These are phyloP conservation scores for Diplodus puntazzo DNA, from an alignment of 2,797 vertebrate species.

Conservation along the genomic window DNA sequence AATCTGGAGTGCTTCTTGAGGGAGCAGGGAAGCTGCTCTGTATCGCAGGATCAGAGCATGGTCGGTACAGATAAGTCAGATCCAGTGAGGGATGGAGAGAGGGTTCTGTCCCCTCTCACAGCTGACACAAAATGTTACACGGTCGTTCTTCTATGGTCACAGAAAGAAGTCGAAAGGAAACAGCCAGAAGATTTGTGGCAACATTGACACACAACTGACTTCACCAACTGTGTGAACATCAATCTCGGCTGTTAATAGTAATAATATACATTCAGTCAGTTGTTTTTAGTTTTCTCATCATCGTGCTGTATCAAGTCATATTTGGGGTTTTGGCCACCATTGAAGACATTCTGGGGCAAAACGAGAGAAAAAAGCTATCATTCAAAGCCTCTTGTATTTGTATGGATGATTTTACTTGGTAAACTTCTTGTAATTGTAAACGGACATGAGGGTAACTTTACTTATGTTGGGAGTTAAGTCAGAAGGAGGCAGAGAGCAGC, in stretches of 20 bases:
- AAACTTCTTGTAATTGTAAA: too few relatives aligned
- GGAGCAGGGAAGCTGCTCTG: constrained; percentile 61
- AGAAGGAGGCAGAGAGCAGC: too few relatives aligned
- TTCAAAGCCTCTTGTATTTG: background rate
- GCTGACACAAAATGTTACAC: constrained; percentile 38
- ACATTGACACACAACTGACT: background rate
- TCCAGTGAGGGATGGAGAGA: constrained; percentile 63
- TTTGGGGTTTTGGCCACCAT: background rate
- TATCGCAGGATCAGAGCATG: constrained; percentile 79
- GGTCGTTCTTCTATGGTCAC: constrained; percentile 2
- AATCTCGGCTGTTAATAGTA: background rate
- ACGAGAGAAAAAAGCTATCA: background rate
- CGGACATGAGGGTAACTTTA: too few relatives aligned
- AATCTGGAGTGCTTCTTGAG: constrained; percentile 77
- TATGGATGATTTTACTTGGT: too few relatives aligned
- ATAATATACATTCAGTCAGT: background rate
- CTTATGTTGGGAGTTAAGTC: too few relatives aligned
- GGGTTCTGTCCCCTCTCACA: constrained; percentile 49
- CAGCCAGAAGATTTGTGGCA: constrained; percentile 4
- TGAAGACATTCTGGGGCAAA: background rate
- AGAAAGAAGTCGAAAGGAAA: background rate
- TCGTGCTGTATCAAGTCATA: background rate
- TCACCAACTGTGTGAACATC: background rate
- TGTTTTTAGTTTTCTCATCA: background rate
- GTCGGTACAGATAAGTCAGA: constrained; percentile 76